A percentile compares a stretch with the other conserved stretches of the same genome.
Conservation (phyloP, 2,888 invertebrate genomes). For the Prosopocoilus inquinatus region DNA sequence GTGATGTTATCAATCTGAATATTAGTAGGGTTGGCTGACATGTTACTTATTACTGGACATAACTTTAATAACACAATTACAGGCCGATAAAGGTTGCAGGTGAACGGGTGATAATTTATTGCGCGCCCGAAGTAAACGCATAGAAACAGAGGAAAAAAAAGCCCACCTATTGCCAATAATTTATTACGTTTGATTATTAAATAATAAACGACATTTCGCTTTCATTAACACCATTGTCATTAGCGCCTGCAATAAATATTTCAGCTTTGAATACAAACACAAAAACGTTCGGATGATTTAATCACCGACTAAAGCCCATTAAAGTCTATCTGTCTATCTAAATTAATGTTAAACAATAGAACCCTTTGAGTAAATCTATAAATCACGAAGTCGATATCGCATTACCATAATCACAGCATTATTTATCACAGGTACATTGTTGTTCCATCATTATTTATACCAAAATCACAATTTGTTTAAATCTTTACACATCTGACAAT, state of each 20-base stretch:
- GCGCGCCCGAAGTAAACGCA: too few species aligned
- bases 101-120: too few species aligned
- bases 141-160: too few species aligned
- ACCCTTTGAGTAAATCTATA: conserved; percentile 2
- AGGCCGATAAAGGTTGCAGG: too few species aligned
- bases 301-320: conserved; percentile 2
- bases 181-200: not conserved
- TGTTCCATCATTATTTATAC: not conserved
- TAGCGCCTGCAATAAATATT: conserved; percentile 23
- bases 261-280: conserved; percentile 23
- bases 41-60: too few species aligned
- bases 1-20: conserved; percentile 1
- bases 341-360: conserved; percentile 5
- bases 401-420: not conserved
- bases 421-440: not conserved
- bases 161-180: not conserved
- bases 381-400: conserved; percentile 1
- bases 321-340: conserved; percentile 2
- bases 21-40: not conserved
- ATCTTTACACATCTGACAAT: too few species aligned
- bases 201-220: conserved; percentile 13
- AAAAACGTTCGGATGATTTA: conserved; percentile 16
- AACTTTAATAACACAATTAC: too few species aligned
- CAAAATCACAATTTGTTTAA: too few species aligned
- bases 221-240: conserved; percentile 23